Evolutionary conservation across 2,888 invertebrate species (phyloP), one percentile per base, ranked within the genome.

Genomic region (Meloe dianella): DNA sequence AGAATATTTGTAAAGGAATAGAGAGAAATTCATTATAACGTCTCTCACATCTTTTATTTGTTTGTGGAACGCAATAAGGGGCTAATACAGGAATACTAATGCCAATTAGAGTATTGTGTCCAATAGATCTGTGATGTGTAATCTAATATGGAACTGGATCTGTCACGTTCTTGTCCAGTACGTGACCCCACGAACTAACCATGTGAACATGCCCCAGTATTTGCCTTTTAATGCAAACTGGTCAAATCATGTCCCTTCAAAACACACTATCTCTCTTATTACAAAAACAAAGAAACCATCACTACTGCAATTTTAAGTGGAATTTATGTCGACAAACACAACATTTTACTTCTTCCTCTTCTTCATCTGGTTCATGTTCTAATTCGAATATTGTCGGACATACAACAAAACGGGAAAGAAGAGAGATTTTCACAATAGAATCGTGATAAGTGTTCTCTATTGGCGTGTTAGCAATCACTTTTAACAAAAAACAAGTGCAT

Each of bases 71-170:
- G 71, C 70, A 72, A 72, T 74, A 66, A 70, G 63, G 67, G 59
- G 64, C 63, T 67, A 70, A 71, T 69, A 69, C 73, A 69, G 73
- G 73, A 76, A 74, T 74, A 71, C 74, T 73, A 74, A 75, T 74
- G 74, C 71, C 73, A 75, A 75, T 75, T 73, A 75, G 74, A 72
- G 69, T 70, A 72, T 73, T 71, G 73, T 71, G 75, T 74, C 75
- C 74, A 71, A 74, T 74, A 73, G 75, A 77, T 78, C 77, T 76
- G 77, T 74, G 76, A 77, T 74, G 77, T 77, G 80, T 83, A 83
- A 83, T 83, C 83, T 83, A 83, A 83, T 83, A 83, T 82, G 79
- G 80, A 80, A 75, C 78, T 77, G 82, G 82, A 82, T 82, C 81
- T 80, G 82, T 82, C 83, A 83, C 83, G 83, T 83, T 81, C 77